Conservation (phyloP, 2,888 invertebrate genomes). For the Schizotus pectinicornis region DNA sequence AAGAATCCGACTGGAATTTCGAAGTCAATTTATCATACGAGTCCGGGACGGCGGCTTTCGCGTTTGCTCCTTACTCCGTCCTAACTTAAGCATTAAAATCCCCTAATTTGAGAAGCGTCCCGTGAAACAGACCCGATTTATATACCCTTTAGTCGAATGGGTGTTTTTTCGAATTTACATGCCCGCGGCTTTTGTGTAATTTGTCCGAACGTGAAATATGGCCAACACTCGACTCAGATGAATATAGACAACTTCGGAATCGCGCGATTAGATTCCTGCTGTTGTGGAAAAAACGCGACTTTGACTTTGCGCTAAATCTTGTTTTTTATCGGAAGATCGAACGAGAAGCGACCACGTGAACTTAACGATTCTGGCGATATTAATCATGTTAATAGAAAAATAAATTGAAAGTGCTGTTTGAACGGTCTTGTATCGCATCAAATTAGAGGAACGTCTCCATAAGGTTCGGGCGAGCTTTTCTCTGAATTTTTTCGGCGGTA, state of each 20-base stretch:
- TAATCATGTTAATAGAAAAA: conserved; percentile 8
- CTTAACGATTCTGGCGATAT: background rate
- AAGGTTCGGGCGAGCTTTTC: background rate
- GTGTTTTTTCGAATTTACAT: conserved; percentile 15
- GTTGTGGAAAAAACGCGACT: too few relatives aligned
- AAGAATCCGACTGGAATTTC: conserved; percentile 56
- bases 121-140: conserved; percentile 18
- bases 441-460: background rate
- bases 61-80: conserved; percentile 33
- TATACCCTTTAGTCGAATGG: conserved; percentile 18
- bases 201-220: background rate
- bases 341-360: too few relatives aligned
- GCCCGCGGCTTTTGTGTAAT: background rate
- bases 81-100: conserved; percentile 14
- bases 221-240: background rate
- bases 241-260: too few relatives aligned
- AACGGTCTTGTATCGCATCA: background rate
- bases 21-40: conserved; percentile 56
- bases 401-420: background rate
- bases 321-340: too few relatives aligned
- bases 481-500: conserved; percentile 13
- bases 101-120: background rate
- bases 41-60: conserved; percentile 39
- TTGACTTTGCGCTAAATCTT: too few relatives aligned
- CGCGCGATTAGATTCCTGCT: too few relatives aligned